phyloP scores from a whole-genome alignment of 2,888 invertebrate species.

The Rhyacophila evoluta region DNA sequence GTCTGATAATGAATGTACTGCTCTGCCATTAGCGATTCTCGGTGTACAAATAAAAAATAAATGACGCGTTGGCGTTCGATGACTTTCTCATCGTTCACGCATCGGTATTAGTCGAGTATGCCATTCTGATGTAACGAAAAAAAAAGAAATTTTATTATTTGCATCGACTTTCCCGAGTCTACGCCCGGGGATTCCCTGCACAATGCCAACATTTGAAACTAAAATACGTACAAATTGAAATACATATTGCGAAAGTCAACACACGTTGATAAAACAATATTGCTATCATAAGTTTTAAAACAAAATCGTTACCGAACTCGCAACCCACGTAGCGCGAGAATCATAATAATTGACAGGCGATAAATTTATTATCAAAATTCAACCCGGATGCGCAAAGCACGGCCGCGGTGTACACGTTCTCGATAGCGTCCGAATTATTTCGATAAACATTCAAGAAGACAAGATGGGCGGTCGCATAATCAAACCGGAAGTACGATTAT shows the following conservation, averaged over 20 bases:
- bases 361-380: background rate
- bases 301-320: background rate
- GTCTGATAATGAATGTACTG: no score
- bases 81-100: slow-evolving; percentile 12
- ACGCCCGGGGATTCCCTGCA: background rate
- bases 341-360: background rate
- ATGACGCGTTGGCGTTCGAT: background rate
- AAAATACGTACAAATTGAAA: background rate
- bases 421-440: background rate
- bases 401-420: background rate
- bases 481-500: background rate
- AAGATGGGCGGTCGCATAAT: background rate
- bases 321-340: background rate
- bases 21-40: no score
- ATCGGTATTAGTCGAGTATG: background rate
- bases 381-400: background rate
- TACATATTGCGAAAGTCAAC: background rate
- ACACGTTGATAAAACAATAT: no score
- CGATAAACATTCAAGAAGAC: background rate
- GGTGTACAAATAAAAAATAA: no score
- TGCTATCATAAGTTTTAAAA: no score
- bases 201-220: background rate
- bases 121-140: background rate
- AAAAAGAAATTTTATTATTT: background rate
- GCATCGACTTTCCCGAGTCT: slow-evolving; percentile 2